Conservation (phyloP, 2,113 vertebrate genomes). For the Acanthochromis polyacanthus region DNA sequence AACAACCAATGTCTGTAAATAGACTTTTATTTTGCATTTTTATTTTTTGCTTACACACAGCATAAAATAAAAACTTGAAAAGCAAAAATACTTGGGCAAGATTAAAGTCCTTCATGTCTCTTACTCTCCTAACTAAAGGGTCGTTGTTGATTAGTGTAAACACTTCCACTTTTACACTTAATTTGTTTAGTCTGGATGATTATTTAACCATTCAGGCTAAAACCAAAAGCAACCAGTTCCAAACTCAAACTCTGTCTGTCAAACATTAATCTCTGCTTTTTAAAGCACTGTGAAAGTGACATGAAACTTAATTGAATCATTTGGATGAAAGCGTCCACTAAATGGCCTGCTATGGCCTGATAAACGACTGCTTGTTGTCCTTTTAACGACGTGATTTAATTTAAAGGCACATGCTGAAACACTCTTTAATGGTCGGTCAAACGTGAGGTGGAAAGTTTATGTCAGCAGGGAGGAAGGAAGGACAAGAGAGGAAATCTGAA, state of each 20-base stretch:
- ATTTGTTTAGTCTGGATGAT: too few species aligned
- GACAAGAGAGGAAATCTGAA: slow-evolving; percentile 35
- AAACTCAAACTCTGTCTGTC: too few species aligned
- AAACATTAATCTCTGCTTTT: neutral
- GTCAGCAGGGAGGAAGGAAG: slow-evolving; percentile 81
- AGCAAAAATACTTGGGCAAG: too few species aligned
- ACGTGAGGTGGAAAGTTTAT: slow-evolving; percentile 49
- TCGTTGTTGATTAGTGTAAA: too few species aligned
- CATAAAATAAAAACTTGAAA: too few species aligned
- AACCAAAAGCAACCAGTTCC: too few species aligned
- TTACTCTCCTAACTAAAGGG: neutral
- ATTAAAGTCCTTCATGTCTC: too few species aligned
- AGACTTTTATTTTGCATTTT: too few species aligned
- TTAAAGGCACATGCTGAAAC: neutral
- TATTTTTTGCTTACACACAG: too few species aligned
- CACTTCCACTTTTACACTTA: too few species aligned
- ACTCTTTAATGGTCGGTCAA: slow-evolving; percentile 5
- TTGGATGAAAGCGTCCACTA: neutral
- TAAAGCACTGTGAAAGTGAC: neutral
- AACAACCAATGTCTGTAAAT: too few species aligned
- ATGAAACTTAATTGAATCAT: neutral
- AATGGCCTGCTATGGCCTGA: too few species aligned
- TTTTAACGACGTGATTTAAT: neutral
- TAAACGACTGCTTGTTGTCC: neutral
- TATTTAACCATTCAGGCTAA: neutral